Conservation (phyloP, 2,888 invertebrate genomes). For the Eledona agricola region DNA sequence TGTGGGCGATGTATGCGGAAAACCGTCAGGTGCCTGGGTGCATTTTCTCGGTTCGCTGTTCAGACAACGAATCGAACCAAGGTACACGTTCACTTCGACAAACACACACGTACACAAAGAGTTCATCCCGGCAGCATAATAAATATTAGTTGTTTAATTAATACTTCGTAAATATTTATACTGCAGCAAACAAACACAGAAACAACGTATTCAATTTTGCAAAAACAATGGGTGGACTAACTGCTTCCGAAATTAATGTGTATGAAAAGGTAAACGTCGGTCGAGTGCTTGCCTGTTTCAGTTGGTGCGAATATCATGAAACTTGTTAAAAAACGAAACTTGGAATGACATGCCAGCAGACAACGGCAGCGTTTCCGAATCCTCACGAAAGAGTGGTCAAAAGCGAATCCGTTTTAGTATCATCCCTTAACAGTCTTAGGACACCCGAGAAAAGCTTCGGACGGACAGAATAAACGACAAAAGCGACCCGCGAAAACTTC, state of each 20-base stretch:
- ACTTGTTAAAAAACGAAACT: slow-evolving; percentile 22
- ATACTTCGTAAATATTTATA: slow-evolving; percentile 32
- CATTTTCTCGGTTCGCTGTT: slow-evolving; percentile 10
- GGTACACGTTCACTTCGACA: slow-evolving; percentile 12
- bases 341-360: slow-evolving; percentile 22
- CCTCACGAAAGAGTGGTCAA: slow-evolving; percentile 53
- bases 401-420: slow-evolving; percentile 56
- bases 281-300: too few relatives aligned
- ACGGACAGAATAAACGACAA: slow-evolving; percentile 49
- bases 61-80: slow-evolving; percentile 9
- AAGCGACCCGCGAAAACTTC: slow-evolving; percentile 50
- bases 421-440: slow-evolving; percentile 53
- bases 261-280: slow-evolving; percentile 6
- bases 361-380: slow-evolving; percentile 25
- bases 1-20: slow-evolving; percentile 16
- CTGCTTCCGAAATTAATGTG: slow-evolving; percentile 15
- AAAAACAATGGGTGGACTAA: slow-evolving; percentile 26
- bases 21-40: slow-evolving; percentile 21
- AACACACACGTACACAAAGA: slow-evolving; percentile 13
- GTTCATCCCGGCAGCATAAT: slow-evolving; percentile 17
- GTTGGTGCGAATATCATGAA: slow-evolving; percentile 4
- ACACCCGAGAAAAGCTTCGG: slow-evolving; percentile 48
- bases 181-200: slow-evolving; percentile 22
- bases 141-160: slow-evolving; percentile 34
- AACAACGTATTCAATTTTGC: slow-evolving; percentile 29